phyloP scores from a whole-genome alignment of 2,888 invertebrate genomes.

The Leucophora obtusa region DNA sequence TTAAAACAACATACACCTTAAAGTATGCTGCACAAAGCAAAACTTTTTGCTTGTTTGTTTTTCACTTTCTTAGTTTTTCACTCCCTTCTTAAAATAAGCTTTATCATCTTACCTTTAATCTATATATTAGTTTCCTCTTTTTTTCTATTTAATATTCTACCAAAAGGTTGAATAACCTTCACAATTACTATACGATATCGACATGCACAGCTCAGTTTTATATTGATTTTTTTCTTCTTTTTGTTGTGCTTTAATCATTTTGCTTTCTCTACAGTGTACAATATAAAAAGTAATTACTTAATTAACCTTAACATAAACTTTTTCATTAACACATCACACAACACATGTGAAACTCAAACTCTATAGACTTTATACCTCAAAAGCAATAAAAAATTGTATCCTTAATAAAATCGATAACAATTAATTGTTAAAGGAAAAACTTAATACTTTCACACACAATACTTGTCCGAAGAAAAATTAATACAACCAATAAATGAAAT shows the following conservation, averaged over 20 bases:
- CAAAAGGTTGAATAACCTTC: slow-evolving; percentile 47
- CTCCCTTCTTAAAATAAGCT: slow-evolving; percentile 3
- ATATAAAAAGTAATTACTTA: slow-evolving; percentile 53
- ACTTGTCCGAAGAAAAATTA: background rate
- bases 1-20: background rate
- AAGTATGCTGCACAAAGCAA: slow-evolving; percentile 18
- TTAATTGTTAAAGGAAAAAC: slow-evolving; percentile 38
- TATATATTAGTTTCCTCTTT: background rate
- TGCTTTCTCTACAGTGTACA: slow-evolving; percentile 14
- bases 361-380: background rate
- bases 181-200: slow-evolving; percentile 7
- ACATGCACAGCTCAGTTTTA: slow-evolving; percentile 1
- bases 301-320: slow-evolving; percentile 59
- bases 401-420: slow-evolving; percentile 56
- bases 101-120: slow-evolving; percentile 29
- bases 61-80: background rate
- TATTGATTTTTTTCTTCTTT: slow-evolving; percentile 38
- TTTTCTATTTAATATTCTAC: background rate
- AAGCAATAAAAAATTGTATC: slow-evolving; percentile 14
- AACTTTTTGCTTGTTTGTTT: background rate
- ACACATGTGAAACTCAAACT: slow-evolving; percentile 9
- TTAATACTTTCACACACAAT: slow-evolving; percentile 26
- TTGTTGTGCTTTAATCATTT: background rate
- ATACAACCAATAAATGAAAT: no score
- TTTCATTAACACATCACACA: slow-evolving; percentile 57